Evolutionary conservation across 2,888 invertebrate species (phyloP), one percentile per base, ranked within the genome.

Genomic region (Plebejus argus): DNA sequence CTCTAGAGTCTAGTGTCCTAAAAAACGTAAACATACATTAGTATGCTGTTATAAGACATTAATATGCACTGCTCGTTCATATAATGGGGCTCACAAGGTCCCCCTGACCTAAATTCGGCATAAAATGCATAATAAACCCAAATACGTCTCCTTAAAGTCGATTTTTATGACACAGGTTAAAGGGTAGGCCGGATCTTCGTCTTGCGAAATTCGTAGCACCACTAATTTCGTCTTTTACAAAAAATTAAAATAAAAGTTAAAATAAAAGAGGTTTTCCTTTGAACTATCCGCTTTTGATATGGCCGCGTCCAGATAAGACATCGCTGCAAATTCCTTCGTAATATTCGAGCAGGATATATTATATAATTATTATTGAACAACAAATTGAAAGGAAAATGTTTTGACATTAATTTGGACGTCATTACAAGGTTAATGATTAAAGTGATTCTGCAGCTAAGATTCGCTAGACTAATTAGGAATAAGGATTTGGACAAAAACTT

Each of bases 291-390:
- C 83, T 88, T 92, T 93, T 93, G 89, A 91, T 88, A 87, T 82
- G 79, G 83, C 91, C 92, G 91, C 90, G 79, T 78, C 82, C 83
- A 87, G 90, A 92, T 92, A 92, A 91, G 86, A 84, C 80, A 82
- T 74, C 53, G 74, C 7, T 23, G 18, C 74, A 28, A 66, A 66
- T n/a, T 70, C 18, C 33, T 20, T n/a, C 8, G 8, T 33, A 18
- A 70, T n/a, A 39, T 39, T 39, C 28, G 20, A 66, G 15, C 66
- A 23, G 76, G 28, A 76, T 70, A 70, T 23, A 45, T 45, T 23
- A 76, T n/a, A n/a, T n/a, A n/a, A n/a, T n/a, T n/a, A n/a, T n/a
- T 49, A 15, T 49, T 49, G 1, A 35, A 35, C 6, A 49, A 3
- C 49, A 53, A 18, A 15, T 15, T 49, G 49, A 53, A 53, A 53